These are phyloP conservation scores for Mamestra brassicae DNA, from an alignment of 2,888 invertebrate genomes.

Conservation along the genomic window DNA sequence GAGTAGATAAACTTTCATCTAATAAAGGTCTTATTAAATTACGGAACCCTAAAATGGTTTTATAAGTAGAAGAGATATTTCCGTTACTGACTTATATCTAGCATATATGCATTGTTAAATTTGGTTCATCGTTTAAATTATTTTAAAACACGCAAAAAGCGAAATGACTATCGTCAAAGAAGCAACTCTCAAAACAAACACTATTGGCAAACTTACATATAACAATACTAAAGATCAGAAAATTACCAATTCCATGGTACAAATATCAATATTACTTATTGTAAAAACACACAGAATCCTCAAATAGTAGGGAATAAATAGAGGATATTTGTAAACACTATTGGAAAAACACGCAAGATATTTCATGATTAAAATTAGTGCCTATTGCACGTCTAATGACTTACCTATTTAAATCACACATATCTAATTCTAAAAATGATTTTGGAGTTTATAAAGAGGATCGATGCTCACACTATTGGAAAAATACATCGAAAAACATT, in stretches of 20 bases:
- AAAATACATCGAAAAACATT: background rate
- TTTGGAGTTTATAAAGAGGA: background rate
- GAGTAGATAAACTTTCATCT: background rate
- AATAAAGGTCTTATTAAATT: background rate
- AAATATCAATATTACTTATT: background rate
- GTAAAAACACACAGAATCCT: background rate
- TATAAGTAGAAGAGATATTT: background rate
- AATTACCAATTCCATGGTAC: background rate
- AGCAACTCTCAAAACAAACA: background rate
- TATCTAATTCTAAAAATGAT: background rate
- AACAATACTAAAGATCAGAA: too few species aligned
- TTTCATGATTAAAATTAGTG: background rate
- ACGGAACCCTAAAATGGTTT: background rate
- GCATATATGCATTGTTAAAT: constrained; percentile 6
- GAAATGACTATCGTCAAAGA: background rate
- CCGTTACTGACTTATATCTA: background rate
- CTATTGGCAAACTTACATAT: too few species aligned
- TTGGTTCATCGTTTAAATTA: background rate
- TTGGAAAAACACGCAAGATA: background rate
- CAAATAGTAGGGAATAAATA: too few species aligned
- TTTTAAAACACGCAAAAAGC: background rate
- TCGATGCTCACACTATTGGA: background rate
- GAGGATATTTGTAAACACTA: background rate
- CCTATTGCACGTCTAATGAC: background rate
- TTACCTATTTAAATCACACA: background rate